Evolutionary conservation across 2,888 invertebrate genomes (phyloP).

Genomic region (Mesopsocus fuscifrons): DNA sequence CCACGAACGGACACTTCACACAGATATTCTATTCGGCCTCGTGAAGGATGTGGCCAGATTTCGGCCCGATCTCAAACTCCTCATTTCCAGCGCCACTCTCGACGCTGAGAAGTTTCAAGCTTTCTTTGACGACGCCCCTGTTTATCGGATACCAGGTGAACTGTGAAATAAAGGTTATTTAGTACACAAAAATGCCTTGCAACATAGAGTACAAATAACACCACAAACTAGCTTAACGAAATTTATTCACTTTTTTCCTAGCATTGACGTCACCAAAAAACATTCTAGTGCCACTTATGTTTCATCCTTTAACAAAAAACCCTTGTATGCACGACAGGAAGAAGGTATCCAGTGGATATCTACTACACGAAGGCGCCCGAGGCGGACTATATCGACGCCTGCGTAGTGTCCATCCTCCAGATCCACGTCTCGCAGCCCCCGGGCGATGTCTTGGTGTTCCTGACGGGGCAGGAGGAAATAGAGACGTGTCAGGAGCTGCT

Average conservation of each 20-base stretch:
- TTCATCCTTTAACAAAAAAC: too few relatives aligned
- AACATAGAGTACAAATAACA: too few relatives aligned
- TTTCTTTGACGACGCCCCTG: conserved; percentile 97
- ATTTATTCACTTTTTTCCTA: too few relatives aligned
- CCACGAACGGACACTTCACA: conserved; percentile 94
- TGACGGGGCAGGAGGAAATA: conserved; percentile 55
- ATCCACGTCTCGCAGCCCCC: conserved; percentile 94
- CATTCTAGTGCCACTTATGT: too few relatives aligned
- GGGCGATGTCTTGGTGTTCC: conserved; percentile 91
- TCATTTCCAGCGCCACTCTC: conserved; percentile 95
- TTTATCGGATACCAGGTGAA: conserved; percentile 71
- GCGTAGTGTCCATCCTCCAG: conserved; percentile 92
- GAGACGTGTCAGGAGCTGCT: conserved; percentile 78
- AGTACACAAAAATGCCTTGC: too few relatives aligned
- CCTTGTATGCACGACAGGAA: conserved; percentile 39
- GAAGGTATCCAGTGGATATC: conserved; percentile 93
- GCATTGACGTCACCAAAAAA: too few relatives aligned
- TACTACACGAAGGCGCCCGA: conserved; percentile 99
- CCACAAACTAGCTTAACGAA: too few relatives aligned
- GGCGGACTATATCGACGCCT: conserved; percentile 95
- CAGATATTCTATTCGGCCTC: conserved; percentile 93
- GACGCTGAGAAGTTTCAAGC: conserved; percentile 96
- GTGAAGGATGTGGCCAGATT: conserved; percentile 92
- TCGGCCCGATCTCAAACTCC: conserved; percentile 79
- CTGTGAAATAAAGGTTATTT: not conserved